A percentile compares a stretch with the other conserved stretches of the same genome.
Conservation (phyloP, 2,113 vertebrate species). For the Vimba vimba region DNA sequence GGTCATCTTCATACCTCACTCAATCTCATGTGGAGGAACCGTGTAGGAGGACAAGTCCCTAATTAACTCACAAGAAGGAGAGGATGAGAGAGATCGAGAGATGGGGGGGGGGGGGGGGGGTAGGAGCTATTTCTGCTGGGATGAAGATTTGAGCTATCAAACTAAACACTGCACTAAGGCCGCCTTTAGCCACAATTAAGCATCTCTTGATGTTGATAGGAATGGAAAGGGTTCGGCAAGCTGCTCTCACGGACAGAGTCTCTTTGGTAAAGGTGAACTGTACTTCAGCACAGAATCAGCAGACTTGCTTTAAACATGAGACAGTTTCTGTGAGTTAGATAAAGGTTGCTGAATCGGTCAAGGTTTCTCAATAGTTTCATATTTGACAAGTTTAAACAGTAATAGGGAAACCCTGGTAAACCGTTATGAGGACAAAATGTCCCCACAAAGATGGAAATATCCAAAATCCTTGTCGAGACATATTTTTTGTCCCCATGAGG, state of each 20-base stretch:
- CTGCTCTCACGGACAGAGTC: not conserved
- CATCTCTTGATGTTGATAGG: slow-evolving; percentile 57
- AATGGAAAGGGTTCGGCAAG: slow-evolving; percentile 38
- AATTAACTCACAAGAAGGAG: slow-evolving; percentile 54
- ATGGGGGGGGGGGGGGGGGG: not conserved
- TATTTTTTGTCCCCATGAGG: too few species aligned
- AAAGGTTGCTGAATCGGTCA: not conserved
- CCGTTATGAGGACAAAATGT: too few species aligned
- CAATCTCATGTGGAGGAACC: slow-evolving; percentile 18
- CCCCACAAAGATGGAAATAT: too few species aligned
- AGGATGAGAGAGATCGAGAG: slow-evolving; percentile 28
- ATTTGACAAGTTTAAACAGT: too few species aligned
- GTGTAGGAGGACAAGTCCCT: slow-evolving; percentile 54
- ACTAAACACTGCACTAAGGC: slow-evolving; percentile 65
- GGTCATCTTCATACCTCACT: slow-evolving; percentile 25
- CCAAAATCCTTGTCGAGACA: too few species aligned
- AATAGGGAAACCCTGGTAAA: too few species aligned
- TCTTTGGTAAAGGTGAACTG: slow-evolving; percentile 20
- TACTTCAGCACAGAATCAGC: slow-evolving; percentile 17
- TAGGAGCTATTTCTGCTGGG: slow-evolving; percentile 61
- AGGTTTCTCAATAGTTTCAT: too few species aligned
- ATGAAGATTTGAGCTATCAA: slow-evolving; percentile 61
- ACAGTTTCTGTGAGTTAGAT: not conserved
- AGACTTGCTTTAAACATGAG: not conserved
- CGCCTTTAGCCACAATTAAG: slow-evolving; percentile 69